Evolutionary conservation across 2,797 vertebrate genomes (phyloP).

Genomic region (Eospalax fontanierii): DNA sequence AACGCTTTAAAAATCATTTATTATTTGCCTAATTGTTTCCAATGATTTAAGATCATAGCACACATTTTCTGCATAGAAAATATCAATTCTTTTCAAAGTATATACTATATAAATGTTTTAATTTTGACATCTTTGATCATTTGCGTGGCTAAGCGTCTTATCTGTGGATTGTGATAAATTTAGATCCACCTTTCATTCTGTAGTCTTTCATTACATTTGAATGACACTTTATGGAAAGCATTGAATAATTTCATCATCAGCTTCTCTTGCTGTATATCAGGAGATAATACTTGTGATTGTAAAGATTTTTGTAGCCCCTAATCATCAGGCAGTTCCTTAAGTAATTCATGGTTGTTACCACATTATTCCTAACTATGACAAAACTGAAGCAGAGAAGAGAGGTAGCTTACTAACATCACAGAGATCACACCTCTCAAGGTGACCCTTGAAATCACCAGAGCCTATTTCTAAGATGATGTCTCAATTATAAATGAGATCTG

Average conservation of each 20-base stretch:
- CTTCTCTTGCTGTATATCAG: background rate
- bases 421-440: background rate
- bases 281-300: background rate
- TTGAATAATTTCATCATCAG: background rate
- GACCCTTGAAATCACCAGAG: background rate
- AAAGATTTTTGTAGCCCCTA: background rate
- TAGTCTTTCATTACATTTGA: background rate
- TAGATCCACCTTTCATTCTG: background rate
- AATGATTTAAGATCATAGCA: background rate
- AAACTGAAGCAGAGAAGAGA: background rate
- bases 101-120: background rate
- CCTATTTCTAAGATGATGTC: background rate
- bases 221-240: background rate
- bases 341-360: background rate
- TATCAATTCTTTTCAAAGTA: background rate
- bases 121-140: background rate
- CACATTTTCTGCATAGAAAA: background rate
- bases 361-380: background rate
- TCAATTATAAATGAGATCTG: background rate
- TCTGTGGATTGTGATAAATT: background rate
- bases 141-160: background rate
- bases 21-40: background rate
- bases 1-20: background rate
- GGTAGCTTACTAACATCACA: background rate
- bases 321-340: background rate